phyloP scores from a whole-genome alignment of 1,140 invertebrate genomes.

The Brachionus koreanus region DNA sequence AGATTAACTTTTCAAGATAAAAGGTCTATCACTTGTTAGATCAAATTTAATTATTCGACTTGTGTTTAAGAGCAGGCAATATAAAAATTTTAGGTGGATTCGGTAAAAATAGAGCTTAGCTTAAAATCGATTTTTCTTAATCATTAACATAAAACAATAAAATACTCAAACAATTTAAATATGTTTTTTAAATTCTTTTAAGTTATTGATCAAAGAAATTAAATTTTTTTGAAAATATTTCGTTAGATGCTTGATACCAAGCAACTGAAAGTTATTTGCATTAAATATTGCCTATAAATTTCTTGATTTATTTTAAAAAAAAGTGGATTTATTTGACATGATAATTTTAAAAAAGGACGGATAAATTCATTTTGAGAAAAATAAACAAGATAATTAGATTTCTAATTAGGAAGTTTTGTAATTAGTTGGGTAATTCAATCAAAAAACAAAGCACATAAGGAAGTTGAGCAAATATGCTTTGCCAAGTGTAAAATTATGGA shows the following conservation, averaged over 20 bases:
- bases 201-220: background rate
- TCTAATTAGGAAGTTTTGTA: background rate
- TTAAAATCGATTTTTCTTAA: background rate
- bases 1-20: background rate
- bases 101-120: background rate
- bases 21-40: background rate
- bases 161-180: background rate
- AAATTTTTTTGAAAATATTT: background rate
- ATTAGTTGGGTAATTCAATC: background rate
- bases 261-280: background rate
- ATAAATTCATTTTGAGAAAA: background rate
- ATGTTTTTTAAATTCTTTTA: background rate
- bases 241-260: background rate
- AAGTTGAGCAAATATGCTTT: background rate
- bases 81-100: background rate
- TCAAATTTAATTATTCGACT: background rate
- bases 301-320: background rate
- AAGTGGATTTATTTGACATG: background rate
- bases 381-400: background rate
- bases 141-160: slow-evolving; percentile 5
- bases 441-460: background rate
- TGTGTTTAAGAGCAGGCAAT: background rate
- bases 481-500: background rate
- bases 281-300: too few species aligned
- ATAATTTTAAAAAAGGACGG: background rate